A percentile compares a stretch with the other conserved stretches of the same genome.
phyloP scores from a whole-genome alignment of 2,888 invertebrate genomes.

The Lasioglossum malachurum region DNA sequence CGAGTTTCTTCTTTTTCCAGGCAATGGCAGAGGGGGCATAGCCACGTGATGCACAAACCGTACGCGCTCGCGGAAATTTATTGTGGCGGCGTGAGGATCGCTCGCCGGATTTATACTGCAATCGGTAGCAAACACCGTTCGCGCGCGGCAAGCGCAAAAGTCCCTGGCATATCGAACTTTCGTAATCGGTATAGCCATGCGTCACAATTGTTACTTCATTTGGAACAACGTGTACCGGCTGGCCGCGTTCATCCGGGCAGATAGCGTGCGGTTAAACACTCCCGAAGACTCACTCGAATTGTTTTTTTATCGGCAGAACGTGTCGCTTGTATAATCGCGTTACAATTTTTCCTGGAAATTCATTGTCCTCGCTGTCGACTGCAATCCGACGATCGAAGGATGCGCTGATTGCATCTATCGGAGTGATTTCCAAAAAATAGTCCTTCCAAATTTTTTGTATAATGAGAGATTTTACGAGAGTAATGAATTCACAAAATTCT shows the following conservation, averaged over 20 bases:
- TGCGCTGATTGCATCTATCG: neutral
- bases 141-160: constrained; percentile 53
- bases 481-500: too few species aligned
- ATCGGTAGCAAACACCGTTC: constrained; percentile 52
- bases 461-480: too few species aligned
- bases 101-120: constrained; percentile 61
- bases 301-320: constrained; percentile 19
- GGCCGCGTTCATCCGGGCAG: constrained; percentile 21
- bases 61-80: constrained; percentile 66
- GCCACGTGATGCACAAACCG: constrained; percentile 66
- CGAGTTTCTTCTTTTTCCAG: constrained; percentile 65
- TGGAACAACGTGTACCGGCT: constrained; percentile 32
- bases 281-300: neutral
- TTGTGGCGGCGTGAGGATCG: constrained; percentile 60
- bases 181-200: constrained; percentile 46
- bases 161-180: constrained; percentile 64
- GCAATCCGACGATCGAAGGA: neutral
- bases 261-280: constrained; percentile 16
- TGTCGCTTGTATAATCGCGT: constrained; percentile 4
- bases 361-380: neutral
- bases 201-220: constrained; percentile 57
- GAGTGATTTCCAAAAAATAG: neutral
- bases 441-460: neutral
- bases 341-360: constrained; percentile 8
- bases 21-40: constrained; percentile 56